Conservation (phyloP, 2,113 vertebrate genomes). For the Condylura cristata region DNA sequence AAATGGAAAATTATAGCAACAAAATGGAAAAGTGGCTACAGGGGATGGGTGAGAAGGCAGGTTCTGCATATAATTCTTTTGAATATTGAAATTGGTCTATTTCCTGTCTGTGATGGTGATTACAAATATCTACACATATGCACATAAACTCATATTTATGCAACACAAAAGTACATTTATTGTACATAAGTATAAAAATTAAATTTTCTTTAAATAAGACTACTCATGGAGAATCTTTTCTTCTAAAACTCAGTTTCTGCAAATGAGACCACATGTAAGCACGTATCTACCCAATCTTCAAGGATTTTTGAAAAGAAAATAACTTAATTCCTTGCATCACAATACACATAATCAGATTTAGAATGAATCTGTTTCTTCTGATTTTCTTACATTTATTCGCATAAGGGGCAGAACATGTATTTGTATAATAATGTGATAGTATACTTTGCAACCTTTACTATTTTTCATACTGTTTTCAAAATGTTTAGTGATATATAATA, state of each 20-base stretch:
- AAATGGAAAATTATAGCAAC: not conserved
- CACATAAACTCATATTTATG: not conserved
- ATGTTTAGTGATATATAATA: not conserved
- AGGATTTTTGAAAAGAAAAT: not conserved
- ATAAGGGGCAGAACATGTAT: accelerated
- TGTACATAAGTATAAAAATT: not conserved
- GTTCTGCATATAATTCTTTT: not conserved
- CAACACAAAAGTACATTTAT: not conserved
- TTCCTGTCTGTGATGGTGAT: not conserved
- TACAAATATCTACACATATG: not conserved
- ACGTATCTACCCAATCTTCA: not conserved
- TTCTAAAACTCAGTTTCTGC: not conserved
- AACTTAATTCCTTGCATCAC: not conserved
- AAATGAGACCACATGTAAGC: not conserved
- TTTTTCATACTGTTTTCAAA: not conserved
- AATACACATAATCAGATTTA: not conserved
- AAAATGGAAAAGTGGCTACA: not conserved
- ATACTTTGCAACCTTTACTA: not conserved
- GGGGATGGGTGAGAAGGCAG: not conserved
- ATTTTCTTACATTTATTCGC: not conserved
- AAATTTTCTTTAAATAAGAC: not conserved
- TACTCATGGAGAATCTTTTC: not conserved
- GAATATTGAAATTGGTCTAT: not conserved
- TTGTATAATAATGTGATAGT: not conserved
- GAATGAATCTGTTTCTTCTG: not conserved